Evolutionary conservation across 2,113 vertebrate species (phyloP).

Genomic region (Gobiocypris rarus): DNA sequence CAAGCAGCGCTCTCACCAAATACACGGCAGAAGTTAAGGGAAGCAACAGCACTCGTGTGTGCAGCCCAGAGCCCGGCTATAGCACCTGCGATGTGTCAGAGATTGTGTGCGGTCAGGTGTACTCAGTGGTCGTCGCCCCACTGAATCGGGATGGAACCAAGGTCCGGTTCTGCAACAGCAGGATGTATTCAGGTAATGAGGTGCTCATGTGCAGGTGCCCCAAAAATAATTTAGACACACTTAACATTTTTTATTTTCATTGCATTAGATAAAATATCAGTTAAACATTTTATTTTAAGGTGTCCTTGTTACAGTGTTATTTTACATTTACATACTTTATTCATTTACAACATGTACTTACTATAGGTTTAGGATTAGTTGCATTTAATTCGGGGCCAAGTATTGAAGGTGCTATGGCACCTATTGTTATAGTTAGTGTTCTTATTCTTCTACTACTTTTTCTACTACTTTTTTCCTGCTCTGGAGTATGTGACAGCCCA

Average conservation of each 20-base stretch:
- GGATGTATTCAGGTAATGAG: conserved; percentile 86
- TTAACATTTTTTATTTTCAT: background rate
- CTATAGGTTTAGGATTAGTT: too few species aligned
- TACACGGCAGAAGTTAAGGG: conserved; percentile 78
- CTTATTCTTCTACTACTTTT: too few species aligned
- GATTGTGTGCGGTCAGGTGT: conserved; percentile 85
- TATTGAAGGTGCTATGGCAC: too few species aligned
- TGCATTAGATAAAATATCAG: background rate
- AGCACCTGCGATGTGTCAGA: conserved; percentile 80
- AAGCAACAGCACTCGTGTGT: conserved; percentile 80
- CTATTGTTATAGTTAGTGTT: too few species aligned
- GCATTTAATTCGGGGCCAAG: too few species aligned
- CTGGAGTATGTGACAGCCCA: too few species aligned
- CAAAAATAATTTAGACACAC: background rate
- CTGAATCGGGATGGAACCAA: conserved; percentile 71
- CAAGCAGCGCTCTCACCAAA: conserved; percentile 65
- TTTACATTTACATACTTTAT: too few species aligned
- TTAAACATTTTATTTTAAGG: too few species aligned
- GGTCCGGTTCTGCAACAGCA: conserved; percentile 83
- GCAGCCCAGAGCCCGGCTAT: conserved; percentile 68
- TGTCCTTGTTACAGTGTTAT: too few species aligned
- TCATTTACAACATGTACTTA: too few species aligned
- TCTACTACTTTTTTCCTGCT: too few species aligned
- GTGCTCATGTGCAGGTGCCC: background rate
- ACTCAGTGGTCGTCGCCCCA: conserved; percentile 83